Conservation (phyloP, 2,113 vertebrate species). For the Oryctolagus cuniculus region DNA sequence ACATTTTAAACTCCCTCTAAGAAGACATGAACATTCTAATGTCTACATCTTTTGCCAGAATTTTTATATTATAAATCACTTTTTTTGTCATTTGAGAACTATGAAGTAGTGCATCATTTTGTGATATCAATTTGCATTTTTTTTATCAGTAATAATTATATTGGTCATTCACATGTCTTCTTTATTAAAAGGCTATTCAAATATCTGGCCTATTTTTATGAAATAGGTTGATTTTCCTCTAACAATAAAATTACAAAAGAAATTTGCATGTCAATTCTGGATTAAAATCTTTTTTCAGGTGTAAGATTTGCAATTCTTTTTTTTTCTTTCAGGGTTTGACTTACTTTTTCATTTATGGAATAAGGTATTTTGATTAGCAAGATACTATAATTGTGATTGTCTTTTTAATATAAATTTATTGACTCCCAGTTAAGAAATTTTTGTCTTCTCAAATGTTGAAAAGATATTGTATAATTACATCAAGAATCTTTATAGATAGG, state of each 20-base stretch:
- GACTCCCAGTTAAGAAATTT: neutral
- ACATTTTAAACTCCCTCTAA: neutral
- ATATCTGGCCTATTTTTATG: neutral
- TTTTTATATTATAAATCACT: neutral
- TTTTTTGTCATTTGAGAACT: neutral
- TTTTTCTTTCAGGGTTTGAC: neutral
- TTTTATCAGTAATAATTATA: neutral
- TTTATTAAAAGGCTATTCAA: neutral
- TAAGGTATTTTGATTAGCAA: neutral
- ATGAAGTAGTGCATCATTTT: neutral
- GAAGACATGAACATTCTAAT: neutral
- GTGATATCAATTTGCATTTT: neutral
- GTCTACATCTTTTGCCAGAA: neutral
- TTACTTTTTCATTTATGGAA: neutral
- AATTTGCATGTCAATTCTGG: neutral
- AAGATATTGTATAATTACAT: neutral
- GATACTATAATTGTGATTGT: neutral
- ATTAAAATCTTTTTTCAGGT: neutral
- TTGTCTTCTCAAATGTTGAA: neutral
- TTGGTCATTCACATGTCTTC: neutral
- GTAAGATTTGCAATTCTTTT: neutral
- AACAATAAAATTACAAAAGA: neutral
- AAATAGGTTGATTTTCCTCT: neutral
- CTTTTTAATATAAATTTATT: neutral
- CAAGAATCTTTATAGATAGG: neutral